Base-by-base conservation (phyloP, 1,140 invertebrate genomes). In the Apolygus lucorum region DNA sequence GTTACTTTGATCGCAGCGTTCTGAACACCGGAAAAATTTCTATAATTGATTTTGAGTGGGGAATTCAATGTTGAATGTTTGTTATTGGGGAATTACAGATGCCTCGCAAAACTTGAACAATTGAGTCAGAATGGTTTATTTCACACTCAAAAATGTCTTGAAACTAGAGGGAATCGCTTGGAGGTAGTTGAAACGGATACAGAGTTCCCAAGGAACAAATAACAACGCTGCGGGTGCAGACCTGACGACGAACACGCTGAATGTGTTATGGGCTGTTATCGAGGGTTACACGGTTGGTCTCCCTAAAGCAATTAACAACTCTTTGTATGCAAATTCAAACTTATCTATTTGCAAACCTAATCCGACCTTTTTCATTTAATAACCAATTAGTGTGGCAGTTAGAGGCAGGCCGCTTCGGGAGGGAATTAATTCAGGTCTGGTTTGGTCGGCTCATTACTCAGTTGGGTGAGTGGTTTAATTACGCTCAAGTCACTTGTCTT, bases 291-390 rank as follows among this genome's bases (percentile, higher is more conserved):
- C 64, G 64, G 64, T 29, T 34, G 64, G 64, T 29, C 64, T 66
- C 27, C n/a, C 28, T 25, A 1, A 26, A 29, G 64, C 64, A 66
- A 66, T 66, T 66, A 66, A 29, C 64, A 66, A 34, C 64, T 28
- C 64, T 66, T 66, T 66, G 64, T 66, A 66, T 66, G 64, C 27
- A 29, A 66, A 66, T 66, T 66, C n/a, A 1, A 2, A 28, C 64
- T 66, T 34, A 34, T 66, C 64, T 28, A 66, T 66, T 66, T 66
- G 64, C 64, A 66, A 66, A 66, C 64, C 64, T 66, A 66, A 66
- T 66, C 64, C 64, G n/a, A 66, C 64, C 29, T 66, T 66, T 66
- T 34, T 66, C 64, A 34, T 66, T 66, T 66, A 66, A 66, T 66
- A 66, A 66, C 64, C 64, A 66, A 66, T 66, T 66, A 66, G 64